Conservation (phyloP, 2,113 vertebrate species). For the Haemorhous mexicanus region DNA sequence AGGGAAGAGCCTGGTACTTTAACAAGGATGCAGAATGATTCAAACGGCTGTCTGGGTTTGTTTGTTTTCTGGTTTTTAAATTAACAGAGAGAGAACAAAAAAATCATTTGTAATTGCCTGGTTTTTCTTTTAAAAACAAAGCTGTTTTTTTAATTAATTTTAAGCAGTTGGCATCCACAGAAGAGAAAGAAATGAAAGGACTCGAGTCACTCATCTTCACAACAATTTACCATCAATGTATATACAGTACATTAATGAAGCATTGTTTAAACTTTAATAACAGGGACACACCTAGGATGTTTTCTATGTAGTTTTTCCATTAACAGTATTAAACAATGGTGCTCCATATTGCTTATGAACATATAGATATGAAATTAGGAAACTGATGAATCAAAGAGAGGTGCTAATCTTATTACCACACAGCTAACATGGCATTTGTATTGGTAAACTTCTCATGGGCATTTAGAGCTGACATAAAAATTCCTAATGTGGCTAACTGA, state of each 20-base stretch:
- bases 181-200: constrained; percentile 84
- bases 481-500: constrained; percentile 97
- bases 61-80: constrained; percentile 71
- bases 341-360: constrained; percentile 99
- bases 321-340: constrained; percentile 94
- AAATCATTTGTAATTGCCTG: constrained; percentile 65
- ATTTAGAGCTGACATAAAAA: constrained; percentile 91
- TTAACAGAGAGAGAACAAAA: constrained; percentile 79
- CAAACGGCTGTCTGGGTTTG: constrained; percentile 55
- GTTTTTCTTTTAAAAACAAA: constrained; percentile 72
- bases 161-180: constrained; percentile 92
- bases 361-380: constrained; percentile 90
- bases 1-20: constrained; percentile 64
- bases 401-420: constrained; percentile 92
- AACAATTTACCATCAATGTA: constrained; percentile 89
- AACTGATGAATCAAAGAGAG: constrained; percentile 86
- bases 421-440: constrained; percentile 94
- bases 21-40: constrained; percentile 59
- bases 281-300: constrained; percentile 86
- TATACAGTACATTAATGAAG: constrained; percentile 93
- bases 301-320: constrained; percentile 87
- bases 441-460: constrained; percentile 92
- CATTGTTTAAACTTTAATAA: constrained; percentile 90
- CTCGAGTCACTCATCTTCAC: constrained; percentile 85
- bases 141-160: constrained; percentile 75